Base-by-base conservation (phyloP, 2,797 vertebrate species). In the Pteropus rufus region DNA sequence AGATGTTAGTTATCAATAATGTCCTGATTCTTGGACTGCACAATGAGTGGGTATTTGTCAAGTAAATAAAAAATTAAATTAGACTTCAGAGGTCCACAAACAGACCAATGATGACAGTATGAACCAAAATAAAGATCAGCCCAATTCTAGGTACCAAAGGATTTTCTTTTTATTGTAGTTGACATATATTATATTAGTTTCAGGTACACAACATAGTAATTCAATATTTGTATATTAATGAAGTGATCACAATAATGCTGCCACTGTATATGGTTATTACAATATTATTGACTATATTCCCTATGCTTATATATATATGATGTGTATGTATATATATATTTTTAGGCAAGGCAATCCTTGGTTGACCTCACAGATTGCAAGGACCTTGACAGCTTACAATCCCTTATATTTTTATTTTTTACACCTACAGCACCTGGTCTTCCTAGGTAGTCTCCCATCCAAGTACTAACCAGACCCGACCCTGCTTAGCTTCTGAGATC, bases 51-150 rank as follows among this genome's bases (percentile, higher is more conserved):
- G 46, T 91, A 86, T 60, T 64, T 85, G 46, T 65, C n/a, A 94
- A 67, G 39, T 41, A 72, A 84, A 67, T 88, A 56, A 73, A 91
- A 91, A 89, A 62, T 67, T 64, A 96, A 96, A 91, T 62, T 2
- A 88, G 64, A 39, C 24, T 79, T 89, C 10, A 65, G 34, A 84
- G 14, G 49, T 79, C 49, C 69, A 88, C 46, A 56, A 19, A 56
- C 8, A 82, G 31, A 82, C 41, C 70, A 89, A 46, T 46, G 58
- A 87, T 46, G 54, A 56, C 14, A 62, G 5, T 36, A 36, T 34
- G 18, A 84, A 73, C 5, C 39, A 92, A 84, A n/a, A 83, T 60
- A 75, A 69, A 80, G 36, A 81, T 54, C 62, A 62, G 29, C 39
- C 41, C 34, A 89, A 89, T 92, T 89, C 24, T 41, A n/a, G 19